phyloP scores from a whole-genome alignment of 92 coral and sea anemone species.

The Siderastrea siderea region DNA sequence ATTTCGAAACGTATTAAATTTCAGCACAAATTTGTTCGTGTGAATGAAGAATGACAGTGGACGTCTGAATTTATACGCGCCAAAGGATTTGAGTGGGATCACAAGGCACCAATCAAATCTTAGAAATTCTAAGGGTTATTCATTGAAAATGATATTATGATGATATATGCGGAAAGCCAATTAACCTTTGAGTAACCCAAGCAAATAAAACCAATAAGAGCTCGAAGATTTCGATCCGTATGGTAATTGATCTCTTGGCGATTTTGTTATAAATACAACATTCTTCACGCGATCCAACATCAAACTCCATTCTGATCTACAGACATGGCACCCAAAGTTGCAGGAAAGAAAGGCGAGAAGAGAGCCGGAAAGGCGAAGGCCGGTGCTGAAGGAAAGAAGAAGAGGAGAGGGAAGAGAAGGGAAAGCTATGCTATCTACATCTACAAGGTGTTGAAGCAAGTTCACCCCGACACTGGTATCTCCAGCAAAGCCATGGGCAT shows the following conservation, averaged over 20 bases:
- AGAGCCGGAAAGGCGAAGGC: constrained; percentile 40
- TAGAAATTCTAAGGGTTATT: not conserved
- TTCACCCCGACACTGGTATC: constrained; percentile 95
- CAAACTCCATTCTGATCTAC: constrained; percentile 1
- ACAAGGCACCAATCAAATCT: constrained; percentile 1
- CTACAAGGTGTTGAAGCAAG: constrained; percentile 93
- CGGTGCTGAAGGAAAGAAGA: constrained; percentile 42
- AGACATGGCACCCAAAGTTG: constrained; percentile 36
- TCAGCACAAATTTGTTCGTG: too few relatives aligned
- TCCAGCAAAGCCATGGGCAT: constrained; percentile 96
- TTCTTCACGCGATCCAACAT: not conserved
- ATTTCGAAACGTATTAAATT: not conserved
- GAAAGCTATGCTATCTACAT: constrained; percentile 86
- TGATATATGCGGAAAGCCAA: too few relatives aligned
- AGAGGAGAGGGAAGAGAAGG: constrained; percentile 46
- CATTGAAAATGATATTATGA: not conserved
- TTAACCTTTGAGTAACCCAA: not conserved
- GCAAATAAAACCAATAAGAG: constrained; percentile 42
- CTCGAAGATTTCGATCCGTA: constrained; percentile 66
- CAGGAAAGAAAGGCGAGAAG: constrained; percentile 63
- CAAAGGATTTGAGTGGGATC: not conserved
- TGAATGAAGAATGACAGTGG: not conserved
- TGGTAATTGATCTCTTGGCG: constrained; percentile 49
- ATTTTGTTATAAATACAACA: constrained; percentile 51
- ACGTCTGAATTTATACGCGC: not conserved